Conservation (phyloP, 2,113 vertebrate genomes). For the Arvicanthis niloticus region DNA sequence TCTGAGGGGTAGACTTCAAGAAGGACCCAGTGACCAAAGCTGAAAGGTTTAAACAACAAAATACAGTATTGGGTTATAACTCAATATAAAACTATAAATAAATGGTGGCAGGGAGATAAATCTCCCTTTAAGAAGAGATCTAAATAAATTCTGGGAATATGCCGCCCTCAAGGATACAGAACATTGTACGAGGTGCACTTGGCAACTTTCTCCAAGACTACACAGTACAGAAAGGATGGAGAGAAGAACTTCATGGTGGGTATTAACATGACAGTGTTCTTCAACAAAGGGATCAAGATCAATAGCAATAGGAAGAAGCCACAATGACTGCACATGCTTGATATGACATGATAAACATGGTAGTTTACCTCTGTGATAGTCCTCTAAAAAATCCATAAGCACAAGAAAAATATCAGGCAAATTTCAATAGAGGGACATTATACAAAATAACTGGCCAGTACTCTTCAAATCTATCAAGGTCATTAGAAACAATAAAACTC, state of each 20-base stretch:
- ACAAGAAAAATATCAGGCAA: conserved; percentile 35
- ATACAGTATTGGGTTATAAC: neutral
- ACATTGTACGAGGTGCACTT: neutral
- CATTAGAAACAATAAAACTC: conserved; percentile 6
- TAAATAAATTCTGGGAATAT: neutral
- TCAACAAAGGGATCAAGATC: neutral
- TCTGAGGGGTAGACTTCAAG: neutral
- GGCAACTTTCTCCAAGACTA: neutral
- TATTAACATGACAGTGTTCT: neutral
- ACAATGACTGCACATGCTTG: neutral
- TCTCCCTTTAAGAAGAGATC: neutral
- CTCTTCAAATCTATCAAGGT: conserved; percentile 20
- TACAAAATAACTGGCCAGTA: conserved; percentile 11
- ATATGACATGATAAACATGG: conserved; percentile 33
- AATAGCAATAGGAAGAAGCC: conserved; percentile 4
- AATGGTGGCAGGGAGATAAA: neutral
- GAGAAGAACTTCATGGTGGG: neutral
- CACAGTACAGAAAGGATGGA: neutral
- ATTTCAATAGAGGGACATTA: neutral
- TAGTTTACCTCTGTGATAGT: neutral
- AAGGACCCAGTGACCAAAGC: neutral
- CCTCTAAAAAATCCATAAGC: neutral
- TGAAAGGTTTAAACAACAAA: conserved; percentile 35
- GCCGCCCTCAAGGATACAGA: neutral
- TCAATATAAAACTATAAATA: conserved; percentile 38